Evolutionary conservation across 1,140 invertebrate species (phyloP).

Genomic region (Drosophila eugracilis): DNA sequence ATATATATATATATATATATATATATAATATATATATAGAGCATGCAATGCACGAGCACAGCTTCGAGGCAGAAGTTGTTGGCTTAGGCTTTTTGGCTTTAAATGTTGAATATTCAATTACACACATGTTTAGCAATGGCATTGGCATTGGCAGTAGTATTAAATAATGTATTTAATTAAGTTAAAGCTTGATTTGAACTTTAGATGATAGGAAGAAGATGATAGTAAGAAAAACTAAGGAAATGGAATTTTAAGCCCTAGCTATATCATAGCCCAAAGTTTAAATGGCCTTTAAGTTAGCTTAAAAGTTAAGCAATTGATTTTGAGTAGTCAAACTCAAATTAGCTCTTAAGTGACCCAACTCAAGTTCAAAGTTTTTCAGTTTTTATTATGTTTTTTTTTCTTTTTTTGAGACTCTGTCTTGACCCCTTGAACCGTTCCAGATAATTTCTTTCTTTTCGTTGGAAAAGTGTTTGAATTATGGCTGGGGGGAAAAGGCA

Average conservation of each 20-base stretch:
- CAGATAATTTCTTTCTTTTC: slow-evolving; percentile 26
- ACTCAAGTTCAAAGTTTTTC: slow-evolving; percentile 16
- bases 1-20: slow-evolving; percentile 3
- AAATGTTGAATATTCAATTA: slow-evolving; percentile 50
- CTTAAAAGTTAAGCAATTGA: slow-evolving; percentile 1
- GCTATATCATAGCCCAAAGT: too few relatives aligned
- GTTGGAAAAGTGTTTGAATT: slow-evolving; percentile 17
- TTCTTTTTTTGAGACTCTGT: background rate
- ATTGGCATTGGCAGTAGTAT: slow-evolving; percentile 2
- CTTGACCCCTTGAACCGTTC: slow-evolving; percentile 25
- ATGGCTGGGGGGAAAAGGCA: background rate
- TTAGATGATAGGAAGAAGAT: too few relatives aligned
- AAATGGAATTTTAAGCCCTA: too few relatives aligned
- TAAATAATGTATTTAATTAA: slow-evolving; percentile 19
- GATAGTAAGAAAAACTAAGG: too few relatives aligned
- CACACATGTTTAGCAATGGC: slow-evolving; percentile 19
- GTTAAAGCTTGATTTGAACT: background rate
- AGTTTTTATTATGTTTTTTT: background rate
- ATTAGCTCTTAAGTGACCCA: slow-evolving; percentile 16
- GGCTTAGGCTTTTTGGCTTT: slow-evolving; percentile 43
- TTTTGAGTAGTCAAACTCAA: background rate
- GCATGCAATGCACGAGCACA: slow-evolving; percentile 39
- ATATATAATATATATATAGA: slow-evolving; percentile 10
- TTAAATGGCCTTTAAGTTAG: background rate
- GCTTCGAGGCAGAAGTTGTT: slow-evolving; percentile 34